Conservation (phyloP, 37 sponge, comb jelly and placozoan genomes). For the Mnemiopsis leidyi region DNA sequence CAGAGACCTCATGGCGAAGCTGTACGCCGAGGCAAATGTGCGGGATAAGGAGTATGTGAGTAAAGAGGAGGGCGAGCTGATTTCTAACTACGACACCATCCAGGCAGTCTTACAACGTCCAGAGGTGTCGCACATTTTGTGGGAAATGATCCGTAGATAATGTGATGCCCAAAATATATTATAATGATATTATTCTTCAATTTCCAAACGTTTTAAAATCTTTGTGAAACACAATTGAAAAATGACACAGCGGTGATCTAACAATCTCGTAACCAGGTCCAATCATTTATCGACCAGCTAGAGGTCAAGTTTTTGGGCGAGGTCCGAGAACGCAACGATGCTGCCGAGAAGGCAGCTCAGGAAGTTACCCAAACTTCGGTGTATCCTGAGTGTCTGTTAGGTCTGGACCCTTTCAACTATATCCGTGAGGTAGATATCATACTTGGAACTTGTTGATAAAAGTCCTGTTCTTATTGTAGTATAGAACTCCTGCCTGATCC, state of each 20-base stretch:
- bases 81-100: background rate
- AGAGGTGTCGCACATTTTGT: background rate
- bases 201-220: too few species aligned
- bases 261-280: too few species aligned
- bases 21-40: background rate
- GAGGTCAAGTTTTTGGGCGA: constrained; percentile 1
- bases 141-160: background rate
- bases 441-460: too few species aligned
- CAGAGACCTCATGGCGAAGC: background rate
- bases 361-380: too few species aligned
- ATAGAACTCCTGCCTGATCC: too few species aligned
- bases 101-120: background rate
- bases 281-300: constrained; percentile 1
- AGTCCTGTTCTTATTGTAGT: too few species aligned
- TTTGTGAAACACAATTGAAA: too few species aligned
- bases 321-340: background rate
- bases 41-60: background rate
- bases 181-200: too few species aligned
- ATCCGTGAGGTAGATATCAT: background rate
- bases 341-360: background rate
- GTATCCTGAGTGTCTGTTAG: background rate
- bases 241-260: too few species aligned
- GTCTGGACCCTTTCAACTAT: constrained; percentile 61
- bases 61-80: background rate
- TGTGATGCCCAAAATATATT: too few species aligned